A percentile compares a stretch with the other conserved stretches of the same genome.
These are phyloP conservation scores for Pocillopora meandrina DNA, from an alignment of 92 coral and sea anemone genomes.

Conservation along the genomic window DNA sequence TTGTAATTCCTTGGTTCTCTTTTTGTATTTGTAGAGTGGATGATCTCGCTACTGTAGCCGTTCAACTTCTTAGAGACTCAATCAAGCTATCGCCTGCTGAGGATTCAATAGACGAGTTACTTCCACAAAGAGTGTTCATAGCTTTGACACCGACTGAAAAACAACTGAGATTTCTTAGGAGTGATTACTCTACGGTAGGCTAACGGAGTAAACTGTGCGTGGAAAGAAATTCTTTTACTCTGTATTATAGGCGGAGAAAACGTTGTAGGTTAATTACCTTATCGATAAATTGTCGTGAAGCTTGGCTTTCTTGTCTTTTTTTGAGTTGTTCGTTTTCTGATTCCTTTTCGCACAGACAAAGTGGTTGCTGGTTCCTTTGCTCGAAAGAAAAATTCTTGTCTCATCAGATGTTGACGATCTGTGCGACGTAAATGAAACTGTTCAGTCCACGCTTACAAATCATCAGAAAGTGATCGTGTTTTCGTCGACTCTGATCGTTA, in stretches of 20 bases:
- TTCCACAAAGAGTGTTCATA: slow-evolving; percentile 21
- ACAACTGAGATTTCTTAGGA: slow-evolving; percentile 30
- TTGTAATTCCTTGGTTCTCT: background rate
- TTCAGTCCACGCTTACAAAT: slow-evolving; percentile 7
- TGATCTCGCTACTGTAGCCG: slow-evolving; percentile 5
- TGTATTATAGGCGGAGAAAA: too few species aligned
- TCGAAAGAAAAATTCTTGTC: background rate
- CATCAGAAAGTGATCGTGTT: slow-evolving; percentile 58
- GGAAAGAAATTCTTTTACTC: too few species aligned
- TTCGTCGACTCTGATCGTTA: slow-evolving; percentile 29
- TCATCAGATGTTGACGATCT: background rate
- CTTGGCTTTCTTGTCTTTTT: too few species aligned
- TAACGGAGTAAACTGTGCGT: too few species aligned
- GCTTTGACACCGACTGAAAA: slow-evolving; percentile 15
- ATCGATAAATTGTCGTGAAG: too few species aligned
- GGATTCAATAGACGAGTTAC: background rate
- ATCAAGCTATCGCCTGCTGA: background rate
- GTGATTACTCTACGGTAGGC: slow-evolving; percentile 24
- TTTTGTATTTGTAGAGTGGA: slow-evolving; percentile 22
- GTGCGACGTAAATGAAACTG: background rate
- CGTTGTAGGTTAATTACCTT: too few species aligned
- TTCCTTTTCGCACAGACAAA: slow-evolving; percentile 9
- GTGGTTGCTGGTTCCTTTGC: slow-evolving; percentile 34
- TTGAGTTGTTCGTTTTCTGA: too few species aligned
- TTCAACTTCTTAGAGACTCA: slow-evolving; percentile 21